Conservation (phyloP, 2,113 vertebrate genomes). For the Ptilonorhynchus violaceus region DNA sequence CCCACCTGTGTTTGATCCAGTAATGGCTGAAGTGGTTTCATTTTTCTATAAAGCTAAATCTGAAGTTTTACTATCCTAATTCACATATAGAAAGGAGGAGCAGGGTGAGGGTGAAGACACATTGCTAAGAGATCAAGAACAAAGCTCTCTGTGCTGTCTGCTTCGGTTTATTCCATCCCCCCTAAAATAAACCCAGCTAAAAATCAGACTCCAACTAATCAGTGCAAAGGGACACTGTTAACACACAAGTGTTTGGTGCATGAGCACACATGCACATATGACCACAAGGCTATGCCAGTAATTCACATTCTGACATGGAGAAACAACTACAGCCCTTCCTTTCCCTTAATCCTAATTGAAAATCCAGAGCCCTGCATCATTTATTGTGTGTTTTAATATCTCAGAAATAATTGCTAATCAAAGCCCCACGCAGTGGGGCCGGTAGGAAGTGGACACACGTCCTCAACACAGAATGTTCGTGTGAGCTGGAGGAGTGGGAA, state of each 20-base stretch:
- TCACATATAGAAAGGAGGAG: not conserved
- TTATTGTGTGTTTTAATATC: conserved; percentile 66
- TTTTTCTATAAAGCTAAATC: not conserved
- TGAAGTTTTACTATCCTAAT: not conserved
- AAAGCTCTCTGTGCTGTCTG: not conserved
- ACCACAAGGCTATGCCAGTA: not conserved
- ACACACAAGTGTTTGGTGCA: not conserved
- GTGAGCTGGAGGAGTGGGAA: conserved; percentile 68
- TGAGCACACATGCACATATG: not conserved
- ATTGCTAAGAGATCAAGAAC: not conserved
- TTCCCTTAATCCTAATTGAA: not conserved
- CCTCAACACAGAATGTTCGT: conserved; percentile 59
- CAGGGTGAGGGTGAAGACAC: not conserved
- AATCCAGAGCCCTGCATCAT: conserved; percentile 48
- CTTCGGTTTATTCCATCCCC: not conserved
- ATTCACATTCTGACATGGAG: not conserved
- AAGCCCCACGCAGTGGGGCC: conserved; percentile 23
- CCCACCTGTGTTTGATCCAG: not conserved
- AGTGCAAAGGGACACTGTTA: not conserved
- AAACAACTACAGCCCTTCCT: conserved; percentile 8
- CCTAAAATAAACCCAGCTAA: too few relatives aligned
- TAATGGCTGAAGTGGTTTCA: not conserved
- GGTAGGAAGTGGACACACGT: conserved; percentile 41
- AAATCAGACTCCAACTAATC: not conserved
- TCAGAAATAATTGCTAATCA: conserved; percentile 74